A percentile compares a stretch with the other conserved stretches of the same genome.
These are phyloP conservation scores for roundworm (Caenorhabditis elegans) DNA, from an alignment of 1,140 invertebrate species.

Conservation along the genomic window WBcel235 BX284606.5:16802501-16803000, in stretches of 20 bases:
- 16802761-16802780: conserved; percentile 66
- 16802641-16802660: too few species aligned
- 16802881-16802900: background rate
- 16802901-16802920: background rate
- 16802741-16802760: conserved; percentile 59
- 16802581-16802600: conserved; percentile 2
- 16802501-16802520: conserved; percentile 62
- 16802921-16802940: too few species aligned
- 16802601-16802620: background rate
- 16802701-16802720: too few species aligned
- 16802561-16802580: conserved; percentile 4
- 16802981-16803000: background rate
- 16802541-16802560: conserved; percentile 26
- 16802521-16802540: conserved; percentile 44
- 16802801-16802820: conserved; percentile 99
- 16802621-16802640: conserved; percentile 27
- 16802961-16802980: background rate
- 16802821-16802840: conserved; percentile 94
- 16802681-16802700: too few species aligned
- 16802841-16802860: conserved; percentile 74
- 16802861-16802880: too few species aligned
- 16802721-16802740: too few species aligned
- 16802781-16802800: conserved; percentile 81
- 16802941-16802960: too few species aligned
- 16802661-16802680: too few species aligned